Base-by-base conservation (phyloP, 2,113 vertebrate genomes). In the Dryoscopus gambensis region DNA sequence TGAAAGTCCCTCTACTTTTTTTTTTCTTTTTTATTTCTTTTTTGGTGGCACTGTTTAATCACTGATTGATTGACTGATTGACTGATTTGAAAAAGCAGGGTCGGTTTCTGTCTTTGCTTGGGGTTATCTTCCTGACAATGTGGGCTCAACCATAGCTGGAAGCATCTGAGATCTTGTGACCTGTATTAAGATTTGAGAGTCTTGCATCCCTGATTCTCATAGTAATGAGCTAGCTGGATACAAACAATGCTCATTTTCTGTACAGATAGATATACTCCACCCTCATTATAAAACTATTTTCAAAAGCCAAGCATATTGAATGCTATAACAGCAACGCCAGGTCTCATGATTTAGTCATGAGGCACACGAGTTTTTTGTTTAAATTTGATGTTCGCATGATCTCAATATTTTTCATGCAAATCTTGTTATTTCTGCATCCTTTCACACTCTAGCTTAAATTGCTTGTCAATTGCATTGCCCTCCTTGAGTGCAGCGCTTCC, bases 351-450 rank as follows among this genome's bases (percentile, higher is more conserved):
- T 98, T 98, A 98, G 97, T 98, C 98, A 98, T 98, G 98, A 98
- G 96, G 97, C 98, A 97, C 97, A 98, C 18, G 81, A 97, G 91
- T 96, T 98, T 98, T 98, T 96, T 25, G 67, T 98, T 98, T 98
- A 98, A 98, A 98, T 98, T 97, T 98, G 96, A 98, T 98, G 98
- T 98, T 98, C 97, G 98, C 97, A 96, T 97, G 96, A 98, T 98
- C 97, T 98, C 97, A 98, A 98, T 98, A 98, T 98, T 98, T 98
- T 98, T 98, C 97, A 98, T 98, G 98, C 98, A 98, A 98, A 98
- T 98, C 98, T 98, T 97, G 98, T 98, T 98, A 98, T 98, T 98
- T 98, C 97, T 98, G 97, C 97, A 98, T 98, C 97, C 97, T 97
- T 98, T 98, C 98, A 97, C 96, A 96, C 96, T 98, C 76, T 69